These are phyloP conservation scores for Myotis planiceps DNA, from an alignment of 2,797 vertebrate species.

Conservation along the genomic window DNA sequence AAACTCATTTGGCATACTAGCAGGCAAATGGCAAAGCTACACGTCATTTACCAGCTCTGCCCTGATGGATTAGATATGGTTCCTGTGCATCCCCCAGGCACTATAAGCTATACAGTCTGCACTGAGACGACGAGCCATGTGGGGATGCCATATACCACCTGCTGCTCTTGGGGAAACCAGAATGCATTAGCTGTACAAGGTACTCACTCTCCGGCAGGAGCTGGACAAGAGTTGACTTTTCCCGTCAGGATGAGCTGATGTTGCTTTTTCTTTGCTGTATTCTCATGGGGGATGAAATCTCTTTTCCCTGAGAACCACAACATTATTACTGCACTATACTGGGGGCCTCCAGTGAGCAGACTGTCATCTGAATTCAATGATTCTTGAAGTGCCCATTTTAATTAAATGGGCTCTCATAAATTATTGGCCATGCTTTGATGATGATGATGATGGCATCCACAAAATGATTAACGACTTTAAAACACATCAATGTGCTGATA, in stretches of 20 bases:
- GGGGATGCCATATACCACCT: background rate
- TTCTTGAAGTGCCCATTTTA: constrained; percentile 37
- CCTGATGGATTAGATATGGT: constrained; percentile 10
- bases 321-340: background rate
- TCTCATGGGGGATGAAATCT: background rate
- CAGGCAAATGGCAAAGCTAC: constrained; percentile 53
- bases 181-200: constrained; percentile 17
- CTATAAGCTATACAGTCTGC: background rate
- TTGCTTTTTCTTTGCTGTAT: background rate
- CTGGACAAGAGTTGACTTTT: background rate
- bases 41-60: background rate
- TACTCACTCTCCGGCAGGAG: constrained; percentile 25
- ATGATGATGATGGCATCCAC: background rate
- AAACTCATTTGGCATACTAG: constrained; percentile 46
- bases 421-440: background rate
- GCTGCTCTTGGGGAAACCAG: constrained; percentile 4
- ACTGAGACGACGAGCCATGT: background rate
- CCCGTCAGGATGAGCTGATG: background rate
- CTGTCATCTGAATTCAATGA: constrained; percentile 5
- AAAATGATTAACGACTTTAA: constrained; percentile 5
- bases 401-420: constrained; percentile 23
- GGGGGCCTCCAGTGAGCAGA: background rate
- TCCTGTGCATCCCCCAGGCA: background rate
- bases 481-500: background rate
- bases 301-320: constrained; percentile 11